Conservation (phyloP, 2,797 vertebrate genomes). For the Bovichtus variegatus region DNA sequence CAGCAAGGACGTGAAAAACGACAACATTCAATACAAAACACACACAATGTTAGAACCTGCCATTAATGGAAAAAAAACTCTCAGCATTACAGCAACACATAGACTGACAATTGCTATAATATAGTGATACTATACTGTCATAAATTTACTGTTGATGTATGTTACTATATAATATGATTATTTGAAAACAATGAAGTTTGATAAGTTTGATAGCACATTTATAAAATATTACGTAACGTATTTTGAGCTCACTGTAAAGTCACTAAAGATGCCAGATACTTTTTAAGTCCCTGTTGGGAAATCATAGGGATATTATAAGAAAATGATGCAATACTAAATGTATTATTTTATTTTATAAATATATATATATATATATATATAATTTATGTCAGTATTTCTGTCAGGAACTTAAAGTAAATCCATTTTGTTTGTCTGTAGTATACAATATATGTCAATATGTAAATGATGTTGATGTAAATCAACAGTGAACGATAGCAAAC, state of each 20-base stretch:
- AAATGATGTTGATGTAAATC: no score
- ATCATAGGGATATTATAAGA: no score
- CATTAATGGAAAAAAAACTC: background rate
- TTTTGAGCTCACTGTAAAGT: no score
- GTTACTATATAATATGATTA: background rate
- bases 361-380: no score
- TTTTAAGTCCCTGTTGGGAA: no score
- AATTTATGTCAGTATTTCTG: no score
- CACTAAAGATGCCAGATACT: no score
- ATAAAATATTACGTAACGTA: background rate
- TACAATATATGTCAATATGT: no score
- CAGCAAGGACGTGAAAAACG: background rate
- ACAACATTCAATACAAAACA: background rate
- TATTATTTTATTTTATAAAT: no score
- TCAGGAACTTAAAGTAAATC: background rate
- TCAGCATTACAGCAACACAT: background rate
- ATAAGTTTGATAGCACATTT: background rate
- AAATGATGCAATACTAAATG: no score
- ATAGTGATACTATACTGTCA: background rate
- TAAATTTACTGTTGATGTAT: background rate
- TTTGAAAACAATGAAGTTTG: background rate
- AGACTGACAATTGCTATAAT: background rate
- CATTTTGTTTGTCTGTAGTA: background rate
- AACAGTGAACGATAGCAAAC: no score
- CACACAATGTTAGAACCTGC: background rate